Base-by-base conservation (phyloP, 2,797 vertebrate genomes). In the Chaetodon trifasciatus region DNA sequence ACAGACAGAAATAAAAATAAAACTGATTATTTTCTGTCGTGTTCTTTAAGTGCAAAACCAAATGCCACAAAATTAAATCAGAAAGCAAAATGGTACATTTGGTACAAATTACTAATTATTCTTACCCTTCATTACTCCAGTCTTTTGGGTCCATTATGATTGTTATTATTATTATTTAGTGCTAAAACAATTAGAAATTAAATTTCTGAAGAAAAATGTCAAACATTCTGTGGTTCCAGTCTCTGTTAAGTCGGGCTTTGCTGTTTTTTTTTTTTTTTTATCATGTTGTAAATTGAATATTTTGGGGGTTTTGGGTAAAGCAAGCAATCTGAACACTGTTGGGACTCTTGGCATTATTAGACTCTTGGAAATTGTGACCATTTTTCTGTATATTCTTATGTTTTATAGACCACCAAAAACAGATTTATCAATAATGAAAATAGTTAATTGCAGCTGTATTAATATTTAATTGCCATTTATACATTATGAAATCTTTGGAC, bases 391-490 rank as follows among this genome's bases (percentile, higher is more conserved):
- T 35, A 21, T 65, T 49, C 6, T 21, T 12, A 35, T 4, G 44
- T 42, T 62, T 40, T 24, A 7, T 2, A n/a, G 9, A 66, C 28
- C 17, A 50, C 28, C 28, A 32, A 32, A 32, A 52, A 37, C 35
- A 0, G 23, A 65, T 49, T 49, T n/a, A 50, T 37, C 50, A 5
- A 39, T 16, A 9, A 16, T 5, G 1, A 52, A 37, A 52, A 23
- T 17, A 37, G 13, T 28, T 42, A 53, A 12, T 42, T 35, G 50
- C 19, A 53, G 37, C 37, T n/a, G 1, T 64, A 37, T 49, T 57
- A 24, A 35, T 37, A 44, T 62, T 56, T 68, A 3, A 56, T 44
- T 50, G n/a, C 28, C 42, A 64, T 28, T 58, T 52, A 62, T 58
- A 61, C 21, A 53, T 37, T 68, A 37, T 46, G 23, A 32, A 13